These are phyloP conservation scores for Calcarius lapponicus DNA, from an alignment of 2,797 vertebrate species.

Conservation along the genomic window DNA sequence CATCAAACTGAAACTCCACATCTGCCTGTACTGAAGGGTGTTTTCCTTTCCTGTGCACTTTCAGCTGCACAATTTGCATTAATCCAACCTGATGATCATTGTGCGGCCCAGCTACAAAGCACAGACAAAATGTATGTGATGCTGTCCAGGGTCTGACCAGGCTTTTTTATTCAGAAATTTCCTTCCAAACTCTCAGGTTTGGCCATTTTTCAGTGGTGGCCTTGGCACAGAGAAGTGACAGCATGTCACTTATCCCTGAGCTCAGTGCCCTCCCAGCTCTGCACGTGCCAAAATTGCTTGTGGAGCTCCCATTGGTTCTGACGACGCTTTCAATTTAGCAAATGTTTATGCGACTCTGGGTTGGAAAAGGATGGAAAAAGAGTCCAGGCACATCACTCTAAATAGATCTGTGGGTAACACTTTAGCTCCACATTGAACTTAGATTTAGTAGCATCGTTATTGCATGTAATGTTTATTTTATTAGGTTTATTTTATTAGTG, in stretches of 20 bases:
- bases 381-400: constrained; percentile 44
- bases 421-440: constrained; percentile 61
- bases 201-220: constrained; percentile 1
- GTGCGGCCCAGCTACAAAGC: background rate
- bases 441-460: constrained; percentile 67
- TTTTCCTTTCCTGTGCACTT: background rate
- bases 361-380: constrained; percentile 17
- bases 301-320: constrained; percentile 33
- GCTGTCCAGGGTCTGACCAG: background rate
- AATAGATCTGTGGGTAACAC: constrained; percentile 64
- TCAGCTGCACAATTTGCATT: background rate
- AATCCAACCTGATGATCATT: background rate
- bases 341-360: constrained; percentile 43
- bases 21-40: background rate
- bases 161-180: background rate
- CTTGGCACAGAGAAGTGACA: background rate
- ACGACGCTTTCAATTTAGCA: background rate
- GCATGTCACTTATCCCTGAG: background rate
- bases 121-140: accelerated
- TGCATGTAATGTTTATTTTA: constrained; percentile 70
- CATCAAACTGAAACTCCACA: background rate
- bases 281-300: background rate
- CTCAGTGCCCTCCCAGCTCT: background rate
- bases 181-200: background rate
- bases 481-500: constrained; percentile 69